These are phyloP conservation scores for Lamprologus tigripictilis DNA, from an alignment of 2,113 vertebrate genomes.

Conservation along the genomic window DNA sequence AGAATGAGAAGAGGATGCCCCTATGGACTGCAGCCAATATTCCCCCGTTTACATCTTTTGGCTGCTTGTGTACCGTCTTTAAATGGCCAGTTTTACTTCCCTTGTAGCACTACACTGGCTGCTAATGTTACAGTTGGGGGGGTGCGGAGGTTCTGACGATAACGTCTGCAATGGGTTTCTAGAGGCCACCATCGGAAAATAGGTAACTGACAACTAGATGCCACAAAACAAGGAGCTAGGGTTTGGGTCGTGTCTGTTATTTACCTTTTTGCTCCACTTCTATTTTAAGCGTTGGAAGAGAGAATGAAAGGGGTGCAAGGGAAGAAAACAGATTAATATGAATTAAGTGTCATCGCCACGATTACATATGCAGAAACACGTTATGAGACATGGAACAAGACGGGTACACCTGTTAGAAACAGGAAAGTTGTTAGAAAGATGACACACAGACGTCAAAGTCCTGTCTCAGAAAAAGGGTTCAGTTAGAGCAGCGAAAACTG, in stretches of 20 bases:
- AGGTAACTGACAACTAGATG: constrained; percentile 92
- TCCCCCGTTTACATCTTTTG: constrained; percentile 82
- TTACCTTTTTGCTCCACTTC: constrained; percentile 99
- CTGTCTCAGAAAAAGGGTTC: constrained; percentile 74
- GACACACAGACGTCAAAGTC: constrained; percentile 67
- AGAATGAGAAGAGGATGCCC: constrained; percentile 74
- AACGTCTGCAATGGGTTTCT: constrained; percentile 76
- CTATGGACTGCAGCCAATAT: constrained; percentile 78
- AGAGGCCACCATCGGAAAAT: constrained; percentile 81
- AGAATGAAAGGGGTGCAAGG: constrained; percentile 95
- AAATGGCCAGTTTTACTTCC: constrained; percentile 69
- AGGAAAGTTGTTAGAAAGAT: constrained; percentile 68
- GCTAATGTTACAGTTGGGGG: constrained; percentile 47
- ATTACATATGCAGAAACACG: constrained; percentile 87
- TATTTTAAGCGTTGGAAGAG: constrained; percentile 99
- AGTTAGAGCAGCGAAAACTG: constrained; percentile 31
- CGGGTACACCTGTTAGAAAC: constrained; percentile 79
- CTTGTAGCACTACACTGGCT: constrained; percentile 49
- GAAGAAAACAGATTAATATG: constrained; percentile 98
- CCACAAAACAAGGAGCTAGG: constrained; percentile 98
- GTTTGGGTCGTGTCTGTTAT: constrained; percentile 92
- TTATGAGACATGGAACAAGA: constrained; percentile 86
- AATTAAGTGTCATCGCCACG: constrained; percentile 92
- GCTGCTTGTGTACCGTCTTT: constrained; percentile 71
- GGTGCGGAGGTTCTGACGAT: constrained; percentile 32